These are phyloP conservation scores for Argya squamiceps DNA, from an alignment of 2,797 vertebrate species.

Conservation along the genomic window DNA sequence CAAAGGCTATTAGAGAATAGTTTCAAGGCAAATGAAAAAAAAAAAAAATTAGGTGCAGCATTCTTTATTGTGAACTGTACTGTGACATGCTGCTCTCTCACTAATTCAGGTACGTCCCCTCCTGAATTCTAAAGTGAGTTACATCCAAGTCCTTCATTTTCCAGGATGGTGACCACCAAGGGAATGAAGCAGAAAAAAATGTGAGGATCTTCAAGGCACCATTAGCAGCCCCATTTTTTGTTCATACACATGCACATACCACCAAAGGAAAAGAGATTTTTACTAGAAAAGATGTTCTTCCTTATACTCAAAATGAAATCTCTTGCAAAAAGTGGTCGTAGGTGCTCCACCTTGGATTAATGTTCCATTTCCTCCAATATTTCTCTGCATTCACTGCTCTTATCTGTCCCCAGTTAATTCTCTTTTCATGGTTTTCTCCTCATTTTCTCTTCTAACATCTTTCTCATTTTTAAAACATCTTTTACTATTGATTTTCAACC, in stretches of 20 bases:
- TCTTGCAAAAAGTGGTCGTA: background rate
- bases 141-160: background rate
- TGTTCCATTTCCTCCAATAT: background rate
- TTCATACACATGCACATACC: background rate
- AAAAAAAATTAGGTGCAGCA: background rate
- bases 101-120: background rate
- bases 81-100: background rate
- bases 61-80: background rate
- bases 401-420: conserved; percentile 18
- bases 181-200: conserved; percentile 19
- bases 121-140: conserved; percentile 38
- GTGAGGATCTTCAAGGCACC: background rate
- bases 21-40: background rate
- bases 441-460: background rate
- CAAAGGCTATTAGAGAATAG: conserved; percentile 30
- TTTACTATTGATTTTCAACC: conserved; percentile 54
- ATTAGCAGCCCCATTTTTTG: conserved; percentile 23
- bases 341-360: conserved; percentile 2
- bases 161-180: background rate
- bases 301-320: background rate
- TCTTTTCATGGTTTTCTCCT: background rate
- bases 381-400: background rate
- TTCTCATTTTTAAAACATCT: conserved; percentile 42
- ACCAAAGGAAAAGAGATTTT: background rate
- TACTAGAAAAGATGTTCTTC: background rate